phyloP scores from a whole-genome alignment of 2,113 vertebrate species.

The Mionectes macconnelli region DNA sequence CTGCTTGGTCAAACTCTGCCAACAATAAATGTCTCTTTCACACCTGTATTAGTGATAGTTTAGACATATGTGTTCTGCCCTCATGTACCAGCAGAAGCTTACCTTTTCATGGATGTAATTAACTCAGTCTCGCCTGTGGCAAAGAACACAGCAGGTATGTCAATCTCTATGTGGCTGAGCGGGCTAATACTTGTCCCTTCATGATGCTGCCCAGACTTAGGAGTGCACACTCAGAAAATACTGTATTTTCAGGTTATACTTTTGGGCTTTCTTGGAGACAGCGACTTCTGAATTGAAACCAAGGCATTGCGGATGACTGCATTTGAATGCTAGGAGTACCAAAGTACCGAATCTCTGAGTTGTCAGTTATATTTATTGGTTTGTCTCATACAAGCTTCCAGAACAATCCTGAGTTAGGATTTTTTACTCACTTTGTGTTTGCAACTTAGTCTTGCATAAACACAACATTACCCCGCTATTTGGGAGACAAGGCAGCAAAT shows the following conservation, averaged over 20 bases:
- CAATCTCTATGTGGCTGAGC: background rate
- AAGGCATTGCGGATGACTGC: background rate
- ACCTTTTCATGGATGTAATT: background rate
- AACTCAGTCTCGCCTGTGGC: background rate
- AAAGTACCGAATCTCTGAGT: background rate
- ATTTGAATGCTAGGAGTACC: background rate
- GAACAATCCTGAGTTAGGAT: background rate
- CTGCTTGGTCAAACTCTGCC: background rate
- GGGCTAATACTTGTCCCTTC: background rate
- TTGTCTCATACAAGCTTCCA: background rate
- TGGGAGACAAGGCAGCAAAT: background rate
- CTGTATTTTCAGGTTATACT: background rate
- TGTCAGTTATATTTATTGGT: background rate
- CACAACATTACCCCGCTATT: background rate
- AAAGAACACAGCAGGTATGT: background rate
- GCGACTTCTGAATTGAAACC: background rate
- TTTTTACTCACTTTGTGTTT: background rate
- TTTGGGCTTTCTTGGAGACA: background rate
- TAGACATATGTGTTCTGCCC: background rate
- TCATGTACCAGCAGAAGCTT: background rate
- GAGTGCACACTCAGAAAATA: background rate
- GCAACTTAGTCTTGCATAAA: background rate
- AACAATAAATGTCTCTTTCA: background rate
- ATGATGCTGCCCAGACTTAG: background rate
- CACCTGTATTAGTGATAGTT: background rate